phyloP scores from a whole-genome alignment of 1,140 invertebrate species.

The Drosophila orosa region DNA sequence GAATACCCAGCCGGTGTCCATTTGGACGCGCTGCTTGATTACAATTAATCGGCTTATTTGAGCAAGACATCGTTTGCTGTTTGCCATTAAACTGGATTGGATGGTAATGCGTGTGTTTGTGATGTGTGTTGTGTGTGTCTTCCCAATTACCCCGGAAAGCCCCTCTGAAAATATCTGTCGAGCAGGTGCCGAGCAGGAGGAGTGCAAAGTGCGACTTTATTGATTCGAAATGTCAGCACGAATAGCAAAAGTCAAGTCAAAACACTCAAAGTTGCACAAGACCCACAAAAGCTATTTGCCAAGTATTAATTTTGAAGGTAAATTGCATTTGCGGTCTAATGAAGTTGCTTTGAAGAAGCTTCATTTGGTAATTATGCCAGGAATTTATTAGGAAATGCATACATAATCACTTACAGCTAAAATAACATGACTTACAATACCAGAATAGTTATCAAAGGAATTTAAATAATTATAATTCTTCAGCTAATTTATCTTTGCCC shows the following conservation, averaged over 20 bases:
- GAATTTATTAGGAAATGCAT: not conserved
- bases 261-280: slow-evolving; percentile 28
- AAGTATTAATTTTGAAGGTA: slow-evolving; percentile 14
- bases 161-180: slow-evolving; percentile 2
- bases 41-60: slow-evolving; percentile 82
- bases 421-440: no score
- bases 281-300: not conserved
- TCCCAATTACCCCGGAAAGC: not conserved
- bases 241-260: slow-evolving; percentile 43
- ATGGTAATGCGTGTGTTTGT: slow-evolving; percentile 32
- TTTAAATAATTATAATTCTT: not conserved
- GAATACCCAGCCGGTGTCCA: slow-evolving; percentile 32
- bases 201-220: slow-evolving; percentile 64
- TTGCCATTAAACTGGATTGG: slow-evolving; percentile 41
- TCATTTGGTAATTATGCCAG: not conserved
- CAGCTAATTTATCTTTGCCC: not conserved
- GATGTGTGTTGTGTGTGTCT: not conserved
- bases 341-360: slow-evolving; percentile 4
- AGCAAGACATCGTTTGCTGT: slow-evolving; percentile 39
- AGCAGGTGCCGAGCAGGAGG: slow-evolving; percentile 25
- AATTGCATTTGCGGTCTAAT: slow-evolving; percentile 1
- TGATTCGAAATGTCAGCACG: slow-evolving; percentile 70
- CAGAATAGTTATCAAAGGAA: no score
- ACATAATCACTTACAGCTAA: no score
- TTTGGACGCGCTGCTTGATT: slow-evolving; percentile 68